Evolutionary conservation across 2,113 vertebrate genomes (phyloP), one percentile per base, ranked within the genome.

Genomic region (Ploceus nigricollis): DNA sequence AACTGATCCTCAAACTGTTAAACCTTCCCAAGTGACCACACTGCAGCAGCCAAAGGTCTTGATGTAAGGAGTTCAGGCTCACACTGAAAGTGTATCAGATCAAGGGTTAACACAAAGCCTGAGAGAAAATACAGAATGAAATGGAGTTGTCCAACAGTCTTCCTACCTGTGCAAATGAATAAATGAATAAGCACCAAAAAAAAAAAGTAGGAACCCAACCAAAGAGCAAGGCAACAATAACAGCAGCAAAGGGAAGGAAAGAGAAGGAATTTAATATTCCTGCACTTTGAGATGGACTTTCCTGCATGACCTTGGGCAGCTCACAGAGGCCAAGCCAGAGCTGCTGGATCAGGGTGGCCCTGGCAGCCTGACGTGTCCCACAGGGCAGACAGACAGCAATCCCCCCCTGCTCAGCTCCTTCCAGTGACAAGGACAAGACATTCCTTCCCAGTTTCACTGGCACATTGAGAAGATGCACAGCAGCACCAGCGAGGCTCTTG

Each of bases 401-500:
- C 25, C 37, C 33, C 35, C 1, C 1, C 42, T 60, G 58, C 47
- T 56, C 57, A 56, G 51, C 60, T 42, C 51, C 64, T 51, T 37
- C 33, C 16, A 3, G 7, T 3, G 23, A 19, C 40, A 50, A 56
- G 58, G 58, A 37, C 35, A 37, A 42, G 51, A 48, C 88, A 48
- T 61, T 54, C 81, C 53, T 37, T 64, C 30, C n/a, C 69, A 28
- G 3, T 58, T 50, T 37, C 63, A 10, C 57, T 81, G 63, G 15
- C 69, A 56, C 6, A 0, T 1, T 21, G 47, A 11, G 56, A 9
- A 56, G 80, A 81, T 39, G n/a, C 72, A 61, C 64, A 44, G 39
- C 63, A 77, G 48, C 24, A 1, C 7, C 21, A 4, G 13, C 0
- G 4, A 81, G 80, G 51, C 72, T 64, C 83, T 61, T 0, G 8